Conservation (phyloP, 2,113 vertebrate species). For the Carollia perspicillata region DNA sequence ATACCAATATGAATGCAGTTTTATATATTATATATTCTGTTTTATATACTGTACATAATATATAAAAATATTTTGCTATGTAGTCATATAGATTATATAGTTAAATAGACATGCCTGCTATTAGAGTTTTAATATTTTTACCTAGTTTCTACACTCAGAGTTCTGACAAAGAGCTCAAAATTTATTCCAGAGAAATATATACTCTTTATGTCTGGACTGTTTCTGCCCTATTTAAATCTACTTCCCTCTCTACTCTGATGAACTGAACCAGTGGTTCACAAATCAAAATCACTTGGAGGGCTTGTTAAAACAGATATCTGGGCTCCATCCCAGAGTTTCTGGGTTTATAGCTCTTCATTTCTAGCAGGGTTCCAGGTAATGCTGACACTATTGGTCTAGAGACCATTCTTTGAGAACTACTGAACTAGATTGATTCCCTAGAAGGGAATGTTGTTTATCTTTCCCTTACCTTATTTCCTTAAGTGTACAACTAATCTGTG, state of each 20-base stretch:
- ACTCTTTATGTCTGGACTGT: not conserved
- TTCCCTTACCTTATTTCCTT: not conserved
- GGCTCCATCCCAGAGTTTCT: not conserved
- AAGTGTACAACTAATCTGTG: not conserved
- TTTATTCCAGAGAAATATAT: not conserved
- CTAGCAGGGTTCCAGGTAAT: not conserved
- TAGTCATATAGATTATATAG: not conserved
- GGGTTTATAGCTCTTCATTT: not conserved
- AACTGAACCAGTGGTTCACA: not conserved
- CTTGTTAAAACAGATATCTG: not conserved
- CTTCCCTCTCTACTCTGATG: not conserved
- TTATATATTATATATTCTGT: not conserved
- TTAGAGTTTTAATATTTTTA: constrained; percentile 28
- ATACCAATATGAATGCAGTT: not conserved
- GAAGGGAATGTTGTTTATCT: not conserved
- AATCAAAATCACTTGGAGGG: not conserved
- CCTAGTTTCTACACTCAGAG: not conserved
- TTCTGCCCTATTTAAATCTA: not conserved
- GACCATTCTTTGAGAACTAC: not conserved
- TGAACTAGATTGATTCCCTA: not conserved
- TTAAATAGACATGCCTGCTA: not conserved
- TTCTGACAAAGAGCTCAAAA: not conserved
- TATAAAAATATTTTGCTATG: not conserved
- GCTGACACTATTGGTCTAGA: not conserved
- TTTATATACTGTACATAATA: not conserved